Percentiles rank a stretch among this genome's conserved stretches.
phyloP scores from a whole-genome alignment of 2,888 invertebrate species.

The Cryptocephalus primarius region DNA sequence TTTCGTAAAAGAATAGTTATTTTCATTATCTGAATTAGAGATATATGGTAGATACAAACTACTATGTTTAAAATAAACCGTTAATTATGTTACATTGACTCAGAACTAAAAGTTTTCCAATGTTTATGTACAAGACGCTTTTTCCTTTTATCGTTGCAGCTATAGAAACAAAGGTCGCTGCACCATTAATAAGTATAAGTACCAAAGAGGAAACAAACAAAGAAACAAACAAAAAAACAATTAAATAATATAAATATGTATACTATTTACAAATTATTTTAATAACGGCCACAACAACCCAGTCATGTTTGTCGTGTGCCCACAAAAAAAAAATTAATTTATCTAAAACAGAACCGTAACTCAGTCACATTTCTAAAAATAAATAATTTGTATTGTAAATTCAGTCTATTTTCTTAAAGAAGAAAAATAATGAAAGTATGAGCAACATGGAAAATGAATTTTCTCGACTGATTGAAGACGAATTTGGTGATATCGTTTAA shows the following conservation, averaged over 20 bases:
- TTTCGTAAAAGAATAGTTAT: slow-evolving; percentile 32
- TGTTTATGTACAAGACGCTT: neutral
- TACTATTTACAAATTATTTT: slow-evolving; percentile 8
- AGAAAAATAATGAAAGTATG: slow-evolving; percentile 7
- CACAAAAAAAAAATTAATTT: slow-evolving; percentile 9
- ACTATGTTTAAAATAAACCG: slow-evolving; percentile 15
- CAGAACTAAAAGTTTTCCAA: slow-evolving; percentile 3
- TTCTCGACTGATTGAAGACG: too few species aligned
- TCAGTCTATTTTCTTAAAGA: slow-evolving; percentile 27
- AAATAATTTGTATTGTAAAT: slow-evolving; percentile 27
- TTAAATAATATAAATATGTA: slow-evolving; percentile 1
- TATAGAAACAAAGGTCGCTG: too few species aligned
- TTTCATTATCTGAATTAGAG: slow-evolving; percentile 24
- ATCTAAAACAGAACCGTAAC: slow-evolving; percentile 17
- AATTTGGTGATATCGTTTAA: too few species aligned
- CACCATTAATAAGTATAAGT: neutral
- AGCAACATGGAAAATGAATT: slow-evolving; percentile 3
- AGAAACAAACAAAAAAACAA: neutral
- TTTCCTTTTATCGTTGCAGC: neutral
- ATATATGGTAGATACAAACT: slow-evolving; percentile 29
- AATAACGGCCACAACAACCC: slow-evolving; percentile 11
- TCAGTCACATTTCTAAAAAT: slow-evolving; percentile 29
- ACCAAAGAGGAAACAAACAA: neutral
- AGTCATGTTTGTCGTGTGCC: slow-evolving; percentile 8
- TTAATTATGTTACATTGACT: slow-evolving; percentile 22